Evolutionary conservation across 2,888 invertebrate genomes (phyloP).

Genomic region (Tromatobia lineatoria): DNA sequence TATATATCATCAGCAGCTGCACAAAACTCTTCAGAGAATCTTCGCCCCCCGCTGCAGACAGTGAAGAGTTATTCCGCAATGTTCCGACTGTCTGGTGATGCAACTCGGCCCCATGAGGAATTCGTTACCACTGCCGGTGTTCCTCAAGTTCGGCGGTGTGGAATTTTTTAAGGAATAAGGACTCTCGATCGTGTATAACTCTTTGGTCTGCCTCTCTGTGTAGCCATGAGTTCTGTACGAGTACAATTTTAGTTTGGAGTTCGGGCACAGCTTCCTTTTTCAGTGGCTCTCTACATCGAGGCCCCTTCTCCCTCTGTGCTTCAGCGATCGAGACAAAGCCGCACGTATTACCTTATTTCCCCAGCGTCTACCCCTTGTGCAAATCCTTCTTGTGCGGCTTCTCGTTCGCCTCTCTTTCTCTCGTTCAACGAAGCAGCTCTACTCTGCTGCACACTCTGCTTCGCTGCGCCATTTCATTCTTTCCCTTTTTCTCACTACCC

Average conservation of each 20-base stretch:
- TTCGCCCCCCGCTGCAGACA: not conserved
- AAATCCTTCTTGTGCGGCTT: constrained; percentile 78
- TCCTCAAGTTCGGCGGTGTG: constrained; percentile 74
- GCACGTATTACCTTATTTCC: constrained; percentile 82
- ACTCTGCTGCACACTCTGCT: constrained; percentile 31
- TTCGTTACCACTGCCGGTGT: constrained; percentile 29
- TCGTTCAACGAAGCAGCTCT: constrained; percentile 31
- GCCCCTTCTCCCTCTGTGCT: constrained; percentile 28
- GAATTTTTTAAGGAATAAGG: constrained; percentile 72
- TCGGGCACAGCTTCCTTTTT: constrained; percentile 59
- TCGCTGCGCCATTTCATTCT: constrained; percentile 43
- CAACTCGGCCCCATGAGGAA: constrained; percentile 36
- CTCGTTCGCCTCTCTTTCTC: constrained; percentile 59
- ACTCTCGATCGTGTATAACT: constrained; percentile 51
- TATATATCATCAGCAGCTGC: constrained; percentile 26
- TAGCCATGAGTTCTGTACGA: constrained; percentile 32
- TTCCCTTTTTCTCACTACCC: constrained; percentile 35
- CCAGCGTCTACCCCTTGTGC: constrained; percentile 78
- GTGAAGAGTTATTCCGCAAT: constrained; percentile 11
- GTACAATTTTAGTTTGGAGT: constrained; percentile 57
- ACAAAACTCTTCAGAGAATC: constrained; percentile 37
- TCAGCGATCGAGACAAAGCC: constrained; percentile 81
- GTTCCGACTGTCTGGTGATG: constrained; percentile 4
- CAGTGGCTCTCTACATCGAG: constrained; percentile 55
- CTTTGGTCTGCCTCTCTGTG: constrained; percentile 19